phyloP scores from a whole-genome alignment of 2,113 vertebrate species.

The Falco punctatus region DNA sequence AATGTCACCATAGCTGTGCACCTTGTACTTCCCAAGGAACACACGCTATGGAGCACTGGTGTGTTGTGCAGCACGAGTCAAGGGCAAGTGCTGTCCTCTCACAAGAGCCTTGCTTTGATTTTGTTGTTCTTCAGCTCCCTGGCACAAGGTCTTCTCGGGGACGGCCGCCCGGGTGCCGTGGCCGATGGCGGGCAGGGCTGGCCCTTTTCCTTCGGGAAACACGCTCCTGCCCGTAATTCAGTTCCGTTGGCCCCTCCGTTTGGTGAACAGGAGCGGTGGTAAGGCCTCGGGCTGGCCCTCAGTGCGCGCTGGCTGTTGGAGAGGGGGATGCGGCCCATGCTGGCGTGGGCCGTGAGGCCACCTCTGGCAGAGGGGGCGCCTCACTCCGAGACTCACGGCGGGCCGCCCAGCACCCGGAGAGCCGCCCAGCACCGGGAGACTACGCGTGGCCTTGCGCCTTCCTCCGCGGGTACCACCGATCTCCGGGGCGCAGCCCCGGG shows the following conservation, averaged over 20 bases:
- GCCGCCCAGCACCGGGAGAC: no score
- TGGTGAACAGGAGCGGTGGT: rapidly evolving
- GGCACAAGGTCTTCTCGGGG: not conserved
- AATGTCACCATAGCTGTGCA: not conserved
- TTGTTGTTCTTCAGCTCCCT: not conserved
- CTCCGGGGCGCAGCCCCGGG: not conserved
- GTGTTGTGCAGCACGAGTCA: not conserved
- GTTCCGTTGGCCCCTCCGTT: rapidly evolving
- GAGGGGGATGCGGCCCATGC: not conserved
- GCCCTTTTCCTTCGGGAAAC: not conserved
- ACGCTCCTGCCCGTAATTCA: rapidly evolving
- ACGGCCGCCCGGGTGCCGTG: rapidly evolving
- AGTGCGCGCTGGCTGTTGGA: rapidly evolving
- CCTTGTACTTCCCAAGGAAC: not conserved
- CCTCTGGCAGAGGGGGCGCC: not conserved
- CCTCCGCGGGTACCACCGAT: rapidly evolving
- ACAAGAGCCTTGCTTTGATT: not conserved
- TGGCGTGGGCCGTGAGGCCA: rapidly evolving
- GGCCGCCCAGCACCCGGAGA: no score
- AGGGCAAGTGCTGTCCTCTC: not conserved
- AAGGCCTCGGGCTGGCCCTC: rapidly evolving
- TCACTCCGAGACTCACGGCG: no score
- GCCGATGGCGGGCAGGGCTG: no score
- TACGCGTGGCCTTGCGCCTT: rapidly evolving
- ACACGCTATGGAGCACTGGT: rapidly evolving